Conservation (phyloP, 2,797 vertebrate genomes). For the Ptychobarbus kaznakovi region DNA sequence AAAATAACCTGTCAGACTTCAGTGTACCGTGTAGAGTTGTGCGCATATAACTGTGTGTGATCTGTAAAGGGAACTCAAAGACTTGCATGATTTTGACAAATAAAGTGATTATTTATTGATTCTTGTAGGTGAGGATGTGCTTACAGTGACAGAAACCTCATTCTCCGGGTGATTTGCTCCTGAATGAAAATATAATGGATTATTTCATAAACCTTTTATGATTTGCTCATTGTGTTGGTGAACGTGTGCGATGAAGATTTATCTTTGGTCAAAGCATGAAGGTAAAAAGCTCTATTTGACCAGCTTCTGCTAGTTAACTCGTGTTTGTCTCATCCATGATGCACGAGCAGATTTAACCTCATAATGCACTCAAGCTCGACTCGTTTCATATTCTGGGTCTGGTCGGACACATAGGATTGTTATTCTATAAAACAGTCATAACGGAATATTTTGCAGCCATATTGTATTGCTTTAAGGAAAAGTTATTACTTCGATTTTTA, state of each 20-base stretch:
- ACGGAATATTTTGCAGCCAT: too few relatives aligned
- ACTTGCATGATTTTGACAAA: constrained; percentile 78
- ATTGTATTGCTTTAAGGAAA: neutral
- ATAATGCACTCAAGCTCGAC: neutral
- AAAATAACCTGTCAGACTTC: constrained; percentile 65
- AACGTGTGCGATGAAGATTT: neutral
- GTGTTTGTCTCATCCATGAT: neutral
- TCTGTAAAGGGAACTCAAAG: constrained; percentile 65
- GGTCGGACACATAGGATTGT: neutral
- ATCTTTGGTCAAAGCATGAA: neutral
- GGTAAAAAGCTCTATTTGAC: neutral
- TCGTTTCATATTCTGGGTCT: neutral
- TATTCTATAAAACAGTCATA: too few relatives aligned
- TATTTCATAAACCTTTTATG: neutral
- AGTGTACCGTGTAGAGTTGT: constrained; percentile 67
- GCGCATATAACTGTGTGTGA: constrained; percentile 68
- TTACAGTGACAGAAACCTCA: neutral
- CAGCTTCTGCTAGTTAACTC: neutral
- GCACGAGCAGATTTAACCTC: neutral
- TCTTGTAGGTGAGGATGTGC: neutral
- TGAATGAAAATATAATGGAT: neutral
- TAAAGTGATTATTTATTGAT: constrained; percentile 31
- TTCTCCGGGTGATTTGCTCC: neutral
- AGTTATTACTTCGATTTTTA: neutral
- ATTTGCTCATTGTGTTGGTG: neutral